Base-by-base conservation (phyloP, 2,888 invertebrate genomes). In the Abrostola triplasia region DNA sequence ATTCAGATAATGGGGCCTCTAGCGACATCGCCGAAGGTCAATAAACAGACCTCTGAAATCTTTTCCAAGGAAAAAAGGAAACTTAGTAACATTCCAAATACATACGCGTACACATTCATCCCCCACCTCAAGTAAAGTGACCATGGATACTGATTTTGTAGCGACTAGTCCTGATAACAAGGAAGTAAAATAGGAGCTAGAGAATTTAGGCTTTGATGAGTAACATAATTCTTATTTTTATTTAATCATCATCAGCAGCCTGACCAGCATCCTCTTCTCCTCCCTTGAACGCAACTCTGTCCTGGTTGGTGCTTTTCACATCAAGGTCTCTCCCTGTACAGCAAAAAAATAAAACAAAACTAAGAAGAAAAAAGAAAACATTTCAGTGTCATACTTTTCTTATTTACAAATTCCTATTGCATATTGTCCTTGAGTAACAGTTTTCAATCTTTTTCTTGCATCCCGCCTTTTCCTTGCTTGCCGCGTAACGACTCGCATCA, bases 61-160 rank as follows among this genome's bases (percentile, higher is more conserved):
- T 76, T 81, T 80, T 78, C 56, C 40, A 38, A 13, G 36, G 37
- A 54, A 65, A 79, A 70, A 71, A 71, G 65, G 64, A 59, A 77
- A 73, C 68, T 72, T 70, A 64, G 68, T 63, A 74, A 73, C 71
- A 68, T 76, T 71, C 71, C 67, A 49, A 70, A 78, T 73, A 76
- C 76, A 70, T 72, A 77, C 72, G 59, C 52, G 65, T 59, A 60
- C 59, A 71, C 72, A 78, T 70, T 73, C 69, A 65, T 69, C 62
- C 63, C 63, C 66, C 73, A 71, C 61, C 78, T 69, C 42, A 1
- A 8, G 11, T 69, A 67, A 62, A 66, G 64, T 73, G 53, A 11
- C 8, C 6, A 11, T 54, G 2, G n/a, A 0, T 42, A 7, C 13
- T 6, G 5, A 9, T 41, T 49, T 55, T 50, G 0, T 6, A 7